Evolutionary conservation across 2,888 invertebrate species (phyloP).

Genomic region (Hyposoter dolosus): DNA sequence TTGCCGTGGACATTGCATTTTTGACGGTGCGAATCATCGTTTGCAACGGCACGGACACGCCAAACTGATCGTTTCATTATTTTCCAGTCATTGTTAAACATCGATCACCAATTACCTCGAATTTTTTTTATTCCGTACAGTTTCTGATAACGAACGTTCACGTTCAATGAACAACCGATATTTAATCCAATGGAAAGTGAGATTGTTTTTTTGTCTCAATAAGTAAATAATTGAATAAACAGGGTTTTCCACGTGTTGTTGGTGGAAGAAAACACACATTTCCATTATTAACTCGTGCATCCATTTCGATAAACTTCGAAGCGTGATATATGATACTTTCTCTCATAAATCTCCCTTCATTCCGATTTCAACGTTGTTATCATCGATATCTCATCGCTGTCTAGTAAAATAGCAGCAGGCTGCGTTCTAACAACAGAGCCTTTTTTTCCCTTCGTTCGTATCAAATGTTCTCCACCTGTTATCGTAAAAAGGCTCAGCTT

Average conservation of each 20-base stretch:
- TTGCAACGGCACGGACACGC: no score
- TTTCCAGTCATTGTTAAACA: no score
- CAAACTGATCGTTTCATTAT: no score
- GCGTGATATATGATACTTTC: conserved; percentile 1
- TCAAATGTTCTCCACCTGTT: neutral
- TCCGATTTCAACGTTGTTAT: conserved; percentile 1
- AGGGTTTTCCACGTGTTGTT: neutral
- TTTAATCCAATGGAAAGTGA: neutral
- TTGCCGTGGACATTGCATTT: no score
- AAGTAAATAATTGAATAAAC: neutral
- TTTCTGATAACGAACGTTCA: no score
- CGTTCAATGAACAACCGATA: no score
- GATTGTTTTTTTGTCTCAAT: neutral
- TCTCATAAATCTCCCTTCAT: conserved; percentile 2
- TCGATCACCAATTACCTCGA: no score
- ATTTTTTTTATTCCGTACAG: no score
- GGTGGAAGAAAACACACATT: neutral
- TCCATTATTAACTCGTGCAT: conserved; percentile 8
- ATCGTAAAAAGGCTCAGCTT: neutral
- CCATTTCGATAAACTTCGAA: conserved; percentile 8
- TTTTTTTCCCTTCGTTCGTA: neutral
- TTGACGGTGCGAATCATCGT: no score
- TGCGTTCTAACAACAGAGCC: neutral
- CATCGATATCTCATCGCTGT: conserved; percentile 6
- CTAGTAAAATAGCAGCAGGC: neutral